Conservation (phyloP, 2,797 vertebrate genomes). For the Poecilia picta region DNA sequence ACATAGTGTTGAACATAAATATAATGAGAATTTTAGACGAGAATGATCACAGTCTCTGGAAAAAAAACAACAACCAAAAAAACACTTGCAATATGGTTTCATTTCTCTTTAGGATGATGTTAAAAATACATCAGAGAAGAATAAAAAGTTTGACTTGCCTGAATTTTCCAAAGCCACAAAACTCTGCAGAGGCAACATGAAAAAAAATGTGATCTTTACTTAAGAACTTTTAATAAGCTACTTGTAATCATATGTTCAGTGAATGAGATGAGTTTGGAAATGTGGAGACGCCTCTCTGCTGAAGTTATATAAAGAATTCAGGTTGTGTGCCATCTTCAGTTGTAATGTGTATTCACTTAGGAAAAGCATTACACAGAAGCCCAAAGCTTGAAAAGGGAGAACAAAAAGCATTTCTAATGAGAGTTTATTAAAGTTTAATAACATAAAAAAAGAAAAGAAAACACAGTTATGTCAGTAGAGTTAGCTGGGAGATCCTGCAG, state of each 20-base stretch:
- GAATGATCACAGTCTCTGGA: background rate
- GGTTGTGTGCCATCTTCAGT: background rate
- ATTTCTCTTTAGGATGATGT: background rate
- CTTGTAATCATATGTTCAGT: background rate
- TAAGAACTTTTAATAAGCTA: background rate
- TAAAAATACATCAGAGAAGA: background rate
- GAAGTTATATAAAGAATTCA: background rate
- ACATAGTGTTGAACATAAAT: too few relatives aligned
- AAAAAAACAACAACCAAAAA: background rate
- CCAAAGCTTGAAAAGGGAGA: background rate
- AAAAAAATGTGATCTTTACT: background rate
- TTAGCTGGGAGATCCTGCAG: background rate
- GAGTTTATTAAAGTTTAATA: constrained; percentile 1
- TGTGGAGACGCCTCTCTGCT: background rate
- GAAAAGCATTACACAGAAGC: background rate
- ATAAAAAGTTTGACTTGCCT: background rate
- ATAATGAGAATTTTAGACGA: background rate
- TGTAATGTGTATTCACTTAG: background rate
- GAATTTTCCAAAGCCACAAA: background rate
- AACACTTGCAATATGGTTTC: background rate
- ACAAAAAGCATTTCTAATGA: constrained; percentile 3
- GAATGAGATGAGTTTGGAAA: background rate
- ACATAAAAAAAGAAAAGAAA: background rate
- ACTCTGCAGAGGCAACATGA: background rate
- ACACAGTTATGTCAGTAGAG: background rate